A percentile compares a stretch with the other conserved stretches of the same genome.
phyloP scores from a whole-genome alignment of 2,113 vertebrate species.

The Pseudorhombus dupliciocellatus region DNA sequence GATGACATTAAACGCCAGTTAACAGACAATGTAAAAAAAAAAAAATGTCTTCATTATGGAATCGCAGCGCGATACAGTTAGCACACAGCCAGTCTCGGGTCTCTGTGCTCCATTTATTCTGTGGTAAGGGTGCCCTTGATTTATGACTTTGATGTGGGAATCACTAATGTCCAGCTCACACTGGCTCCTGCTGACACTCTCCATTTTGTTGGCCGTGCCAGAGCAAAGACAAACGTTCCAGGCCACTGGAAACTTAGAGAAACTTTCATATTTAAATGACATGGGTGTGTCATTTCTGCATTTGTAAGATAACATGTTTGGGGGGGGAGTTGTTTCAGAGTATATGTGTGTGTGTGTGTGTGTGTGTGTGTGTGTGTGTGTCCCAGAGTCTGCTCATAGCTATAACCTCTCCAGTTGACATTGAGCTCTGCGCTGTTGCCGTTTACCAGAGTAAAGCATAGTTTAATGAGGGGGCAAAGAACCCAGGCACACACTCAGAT shows the following conservation, averaged over 20 bases:
- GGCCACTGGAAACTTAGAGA: constrained; percentile 40
- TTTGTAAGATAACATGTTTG: constrained; percentile 50
- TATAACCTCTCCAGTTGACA: constrained; percentile 73
- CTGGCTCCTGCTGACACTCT: constrained; percentile 49
- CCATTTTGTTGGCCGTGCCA: constrained; percentile 50
- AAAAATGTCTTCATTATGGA: constrained; percentile 43
- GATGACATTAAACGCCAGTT: constrained; percentile 40
- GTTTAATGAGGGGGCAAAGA: constrained; percentile 72
- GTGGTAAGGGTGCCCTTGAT: constrained; percentile 65
- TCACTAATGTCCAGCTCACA: constrained; percentile 55
- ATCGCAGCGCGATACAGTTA: constrained; percentile 34
- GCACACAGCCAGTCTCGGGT: constrained; percentile 47
- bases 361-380: constrained; percentile 43
- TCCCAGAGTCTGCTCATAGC: constrained; percentile 68
- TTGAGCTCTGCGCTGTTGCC: constrained; percentile 67
- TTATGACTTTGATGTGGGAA: constrained; percentile 72
- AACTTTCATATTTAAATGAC: constrained; percentile 54
- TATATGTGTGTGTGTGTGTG: constrained; percentile 39
- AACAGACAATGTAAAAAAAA: constrained; percentile 32
- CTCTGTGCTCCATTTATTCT: constrained; percentile 54
- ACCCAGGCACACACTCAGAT: constrained; percentile 38
- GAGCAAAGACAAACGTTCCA: constrained; percentile 53
- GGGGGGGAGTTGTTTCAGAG: constrained; percentile 22
- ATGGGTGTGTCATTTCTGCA: constrained; percentile 32
- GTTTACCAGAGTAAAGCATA: constrained; percentile 77